Conservation (phyloP, 2,797 vertebrate species). For the Propithecus deckenii region DNA sequence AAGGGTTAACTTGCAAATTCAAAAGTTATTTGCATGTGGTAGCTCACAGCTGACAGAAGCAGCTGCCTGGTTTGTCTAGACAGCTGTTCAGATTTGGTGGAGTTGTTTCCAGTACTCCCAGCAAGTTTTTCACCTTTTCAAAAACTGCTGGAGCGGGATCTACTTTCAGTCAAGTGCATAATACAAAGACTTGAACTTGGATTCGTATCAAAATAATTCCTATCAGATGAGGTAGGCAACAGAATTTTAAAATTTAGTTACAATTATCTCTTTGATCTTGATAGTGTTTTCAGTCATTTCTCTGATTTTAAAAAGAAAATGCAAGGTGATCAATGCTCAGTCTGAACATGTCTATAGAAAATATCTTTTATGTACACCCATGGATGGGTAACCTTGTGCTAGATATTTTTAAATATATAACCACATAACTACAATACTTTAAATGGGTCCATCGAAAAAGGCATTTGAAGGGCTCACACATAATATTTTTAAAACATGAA, state of each 20-base stretch:
- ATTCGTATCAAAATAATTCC: constrained; percentile 62
- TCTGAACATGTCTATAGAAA: constrained; percentile 38
- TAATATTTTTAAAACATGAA: constrained; percentile 39
- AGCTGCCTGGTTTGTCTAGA: constrained; percentile 86
- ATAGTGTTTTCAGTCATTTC: constrained; percentile 48
- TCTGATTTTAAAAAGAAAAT: constrained; percentile 65
- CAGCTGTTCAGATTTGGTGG: constrained; percentile 85
- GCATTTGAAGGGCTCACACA: neutral
- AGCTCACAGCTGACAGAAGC: constrained; percentile 87
- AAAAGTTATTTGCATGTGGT: constrained; percentile 83
- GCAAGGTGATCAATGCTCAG: constrained; percentile 25
- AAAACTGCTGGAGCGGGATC: constrained; percentile 79
- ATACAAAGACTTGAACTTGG: constrained; percentile 32
- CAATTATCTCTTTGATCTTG: constrained; percentile 11
- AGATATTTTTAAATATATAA: neutral
- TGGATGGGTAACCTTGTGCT: neutral
- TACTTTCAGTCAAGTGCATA: constrained; percentile 56
- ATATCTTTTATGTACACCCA: neutral
- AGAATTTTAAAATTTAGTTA: constrained; percentile 30
- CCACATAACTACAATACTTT: neutral
- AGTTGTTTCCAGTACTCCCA: constrained; percentile 76
- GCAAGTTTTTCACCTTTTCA: constrained; percentile 84
- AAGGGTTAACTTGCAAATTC: constrained; percentile 83
- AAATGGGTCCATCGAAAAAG: neutral
- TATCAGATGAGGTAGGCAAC: neutral